Percentiles rank a stretch among this genome's conserved stretches.
phyloP scores from a whole-genome alignment of 2,113 vertebrate species.

The Embiotoca jacksoni region DNA sequence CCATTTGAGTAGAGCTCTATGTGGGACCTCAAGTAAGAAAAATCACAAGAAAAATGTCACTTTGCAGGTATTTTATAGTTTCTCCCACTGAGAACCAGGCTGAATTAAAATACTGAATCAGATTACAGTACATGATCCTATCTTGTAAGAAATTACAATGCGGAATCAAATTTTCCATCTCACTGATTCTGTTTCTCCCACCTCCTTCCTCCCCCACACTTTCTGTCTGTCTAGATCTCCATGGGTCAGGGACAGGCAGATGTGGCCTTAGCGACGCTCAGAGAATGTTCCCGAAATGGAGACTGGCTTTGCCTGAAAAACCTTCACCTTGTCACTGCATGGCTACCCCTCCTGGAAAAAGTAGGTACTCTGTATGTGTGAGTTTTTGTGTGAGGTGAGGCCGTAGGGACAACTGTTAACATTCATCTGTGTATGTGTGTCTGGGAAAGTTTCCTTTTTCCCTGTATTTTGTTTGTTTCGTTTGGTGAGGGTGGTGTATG shows the following conservation, averaged over 20 bases:
- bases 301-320: slow-evolving; percentile 99
- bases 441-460: not conserved
- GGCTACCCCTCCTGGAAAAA: slow-evolving; percentile 96
- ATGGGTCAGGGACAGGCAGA: slow-evolving; percentile 99
- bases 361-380: slow-evolving; percentile 74
- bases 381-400: slow-evolving; percentile 6
- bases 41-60: not conserved
- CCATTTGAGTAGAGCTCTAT: not conserved
- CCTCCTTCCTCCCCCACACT: not conserved
- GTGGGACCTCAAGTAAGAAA: not conserved
- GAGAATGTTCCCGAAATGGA: slow-evolving; percentile 90
- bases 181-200: slow-evolving; percentile 40
- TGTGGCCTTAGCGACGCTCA: slow-evolving; percentile 91
- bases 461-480: not conserved
- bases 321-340: slow-evolving; percentile 95
- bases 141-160: slow-evolving; percentile 23
- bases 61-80: slow-evolving; percentile 11
- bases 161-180: slow-evolving; percentile 48
- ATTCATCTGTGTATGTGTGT: slow-evolving; percentile 12
- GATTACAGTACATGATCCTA: slow-evolving; percentile 22
- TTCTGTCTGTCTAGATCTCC: slow-evolving; percentile 88
- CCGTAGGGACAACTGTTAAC: not conserved
- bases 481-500: not conserved
- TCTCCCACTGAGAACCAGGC: not conserved
- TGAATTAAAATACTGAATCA: slow-evolving; percentile 31